phyloP scores from a whole-genome alignment of 2,113 vertebrate genomes.

The Cyanoliseus patagonus region DNA sequence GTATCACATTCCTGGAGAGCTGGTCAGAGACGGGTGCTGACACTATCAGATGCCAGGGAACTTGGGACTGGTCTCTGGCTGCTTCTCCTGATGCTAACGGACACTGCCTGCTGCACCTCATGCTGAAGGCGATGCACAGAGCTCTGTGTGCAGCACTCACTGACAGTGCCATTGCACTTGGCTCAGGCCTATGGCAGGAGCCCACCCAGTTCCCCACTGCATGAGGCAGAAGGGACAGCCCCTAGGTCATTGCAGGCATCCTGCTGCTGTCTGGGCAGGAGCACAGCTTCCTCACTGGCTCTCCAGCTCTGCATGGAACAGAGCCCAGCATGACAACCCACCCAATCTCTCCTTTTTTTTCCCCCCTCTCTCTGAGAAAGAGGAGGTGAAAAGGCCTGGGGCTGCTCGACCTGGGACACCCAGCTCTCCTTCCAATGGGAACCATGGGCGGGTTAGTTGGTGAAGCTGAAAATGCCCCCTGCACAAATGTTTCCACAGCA shows the following conservation, averaged over 20 bases:
- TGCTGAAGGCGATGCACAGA: not conserved
- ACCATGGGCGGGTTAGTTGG: not conserved
- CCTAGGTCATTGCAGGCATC: not conserved
- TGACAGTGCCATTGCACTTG: not conserved
- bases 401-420: rapidly evolving
- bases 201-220: not conserved
- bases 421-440: not conserved
- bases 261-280: not conserved
- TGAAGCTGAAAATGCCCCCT: not conserved
- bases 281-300: not conserved
- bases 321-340: not conserved
- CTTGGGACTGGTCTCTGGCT: not conserved
- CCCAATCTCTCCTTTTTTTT: not conserved
- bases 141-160: not conserved
- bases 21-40: not conserved
- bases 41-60: not conserved
- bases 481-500: not conserved
- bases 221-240: not conserved
- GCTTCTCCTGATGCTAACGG: not conserved
- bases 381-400: not conserved
- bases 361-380: not conserved
- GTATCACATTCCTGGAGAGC: not conserved
- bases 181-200: not conserved
- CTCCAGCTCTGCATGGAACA: not conserved
- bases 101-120: not conserved